Conservation (phyloP, 2,888 invertebrate genomes). For the Cosmopolites sordidus region DNA sequence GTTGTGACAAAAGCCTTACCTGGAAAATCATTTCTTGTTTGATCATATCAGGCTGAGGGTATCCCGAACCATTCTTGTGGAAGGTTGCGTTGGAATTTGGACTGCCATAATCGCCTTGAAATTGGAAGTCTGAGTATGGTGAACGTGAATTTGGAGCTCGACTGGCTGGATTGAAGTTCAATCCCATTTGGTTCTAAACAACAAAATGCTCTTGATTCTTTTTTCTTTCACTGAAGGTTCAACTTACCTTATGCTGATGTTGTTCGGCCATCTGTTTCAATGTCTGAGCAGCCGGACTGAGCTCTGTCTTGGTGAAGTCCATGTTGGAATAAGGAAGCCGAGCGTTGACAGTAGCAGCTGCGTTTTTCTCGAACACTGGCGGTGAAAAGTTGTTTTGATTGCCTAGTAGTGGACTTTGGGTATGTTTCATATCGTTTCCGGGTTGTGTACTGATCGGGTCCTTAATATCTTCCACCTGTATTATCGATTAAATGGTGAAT, state of each 20-base stretch:
- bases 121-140: conserved; percentile 61
- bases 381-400: conserved; percentile 42
- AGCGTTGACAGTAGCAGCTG: conserved; percentile 28
- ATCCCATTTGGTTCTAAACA: conserved; percentile 58
- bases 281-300: conserved; percentile 91
- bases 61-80: conserved; percentile 47
- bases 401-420: conserved; percentile 40
- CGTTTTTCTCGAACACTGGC: conserved; percentile 42
- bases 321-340: conserved; percentile 43
- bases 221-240: no score
- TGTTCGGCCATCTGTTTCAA: conserved; percentile 96
- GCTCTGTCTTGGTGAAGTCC: conserved; percentile 54
- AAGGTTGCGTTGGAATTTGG: conserved; percentile 47
- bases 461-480: conserved; percentile 29
- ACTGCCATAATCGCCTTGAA: conserved; percentile 53
- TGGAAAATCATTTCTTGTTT: conserved; percentile 54
- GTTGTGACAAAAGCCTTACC: conserved; percentile 31
- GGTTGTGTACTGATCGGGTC: background rate
- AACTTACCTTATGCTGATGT: conserved; percentile 73
- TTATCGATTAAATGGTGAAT: background rate
- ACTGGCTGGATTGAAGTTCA: conserved; percentile 51
- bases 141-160: conserved; percentile 49
- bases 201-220: no score
- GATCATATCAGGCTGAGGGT: conserved; percentile 52
- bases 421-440: conserved; percentile 33